These are phyloP conservation scores for Scelioninae gen. 2 DNA, from an alignment of 2,888 invertebrate species.

Conservation along the genomic window DNA sequence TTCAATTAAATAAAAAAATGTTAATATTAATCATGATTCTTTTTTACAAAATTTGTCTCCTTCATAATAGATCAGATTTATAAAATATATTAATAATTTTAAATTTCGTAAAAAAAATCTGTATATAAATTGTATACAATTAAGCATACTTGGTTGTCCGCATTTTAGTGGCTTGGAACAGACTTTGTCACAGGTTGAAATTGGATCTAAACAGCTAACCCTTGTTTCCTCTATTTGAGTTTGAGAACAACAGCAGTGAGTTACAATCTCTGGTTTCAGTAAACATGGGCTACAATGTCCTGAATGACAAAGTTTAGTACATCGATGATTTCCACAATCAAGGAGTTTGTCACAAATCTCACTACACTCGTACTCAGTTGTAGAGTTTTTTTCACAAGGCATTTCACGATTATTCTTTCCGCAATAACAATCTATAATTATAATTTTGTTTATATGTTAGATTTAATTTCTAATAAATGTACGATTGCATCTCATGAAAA, in stretches of 20 bases:
- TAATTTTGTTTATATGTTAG: not conserved
- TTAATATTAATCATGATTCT: too few species aligned
- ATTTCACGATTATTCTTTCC: conserved; percentile 80
- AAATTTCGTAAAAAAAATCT: too few species aligned
- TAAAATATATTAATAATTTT: too few species aligned
- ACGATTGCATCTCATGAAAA: too few species aligned
- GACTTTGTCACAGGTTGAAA: conserved; percentile 86
- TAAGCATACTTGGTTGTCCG: conserved; percentile 75
- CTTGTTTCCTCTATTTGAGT: conserved; percentile 78
- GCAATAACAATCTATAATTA: conserved; percentile 80
- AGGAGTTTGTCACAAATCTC: conserved; percentile 79
- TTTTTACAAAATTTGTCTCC: too few species aligned
- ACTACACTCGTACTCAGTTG: conserved; percentile 79
- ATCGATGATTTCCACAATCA: conserved; percentile 83
- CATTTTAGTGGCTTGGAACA: conserved; percentile 75
- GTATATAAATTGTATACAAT: too few species aligned
- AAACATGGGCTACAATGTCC: conserved; percentile 82
- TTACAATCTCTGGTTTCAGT: conserved; percentile 79
- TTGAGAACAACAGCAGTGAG: conserved; percentile 87
- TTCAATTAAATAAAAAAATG: too few species aligned
- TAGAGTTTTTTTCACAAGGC: conserved; percentile 79
- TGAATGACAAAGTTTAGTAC: conserved; percentile 82
- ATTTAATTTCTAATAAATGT: too few species aligned
- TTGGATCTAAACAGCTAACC: conserved; percentile 85
- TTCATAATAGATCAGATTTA: too few species aligned